Conservation (phyloP, 2,888 invertebrate species). For the Alcis repandata region DNA sequence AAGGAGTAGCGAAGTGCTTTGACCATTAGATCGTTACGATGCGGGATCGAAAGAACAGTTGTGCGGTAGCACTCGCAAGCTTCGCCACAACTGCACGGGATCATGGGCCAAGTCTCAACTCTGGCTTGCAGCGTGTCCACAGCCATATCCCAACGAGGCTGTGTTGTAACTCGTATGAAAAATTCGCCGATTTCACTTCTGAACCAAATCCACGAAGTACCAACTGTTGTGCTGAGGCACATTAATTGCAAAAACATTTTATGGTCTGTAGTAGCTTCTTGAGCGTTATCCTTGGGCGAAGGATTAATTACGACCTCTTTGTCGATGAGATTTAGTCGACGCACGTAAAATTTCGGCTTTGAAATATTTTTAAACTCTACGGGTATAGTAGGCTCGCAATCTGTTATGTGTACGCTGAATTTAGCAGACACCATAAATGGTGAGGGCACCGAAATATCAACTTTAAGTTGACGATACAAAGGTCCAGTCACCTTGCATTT, state of each 20-base stretch:
- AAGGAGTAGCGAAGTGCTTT: conserved; percentile 74
- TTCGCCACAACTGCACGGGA: conserved; percentile 77
- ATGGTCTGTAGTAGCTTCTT: conserved; percentile 61
- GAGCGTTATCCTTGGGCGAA: conserved; percentile 64
- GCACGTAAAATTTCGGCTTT: conserved; percentile 66
- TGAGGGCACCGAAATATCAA: conserved; percentile 71
- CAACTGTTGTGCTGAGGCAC: conserved; percentile 73
- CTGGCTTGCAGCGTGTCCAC: conserved; percentile 71
- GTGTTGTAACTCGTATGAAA: conserved; percentile 73
- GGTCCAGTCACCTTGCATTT: conserved; percentile 78
- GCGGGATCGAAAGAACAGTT: conserved; percentile 70
- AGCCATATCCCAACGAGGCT: conserved; percentile 76
- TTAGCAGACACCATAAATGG: conserved; percentile 63
- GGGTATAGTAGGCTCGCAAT: conserved; percentile 72
- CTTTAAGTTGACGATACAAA: conserved; percentile 74
- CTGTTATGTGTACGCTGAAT: conserved; percentile 67
- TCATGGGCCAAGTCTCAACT: conserved; percentile 71
- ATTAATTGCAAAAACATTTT: conserved; percentile 74
- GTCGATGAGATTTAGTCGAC: conserved; percentile 73
- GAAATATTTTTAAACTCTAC: conserved; percentile 58
- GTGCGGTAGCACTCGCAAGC: conserved; percentile 78
- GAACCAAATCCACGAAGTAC: conserved; percentile 79
- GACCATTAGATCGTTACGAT: conserved; percentile 76
- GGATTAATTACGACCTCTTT: conserved; percentile 68
- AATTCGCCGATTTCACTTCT: conserved; percentile 75